Evolutionary conservation across 2,888 invertebrate genomes (phyloP), one percentile per base, ranked within the genome.

Genomic region (Sepiola atlantica): DNA sequence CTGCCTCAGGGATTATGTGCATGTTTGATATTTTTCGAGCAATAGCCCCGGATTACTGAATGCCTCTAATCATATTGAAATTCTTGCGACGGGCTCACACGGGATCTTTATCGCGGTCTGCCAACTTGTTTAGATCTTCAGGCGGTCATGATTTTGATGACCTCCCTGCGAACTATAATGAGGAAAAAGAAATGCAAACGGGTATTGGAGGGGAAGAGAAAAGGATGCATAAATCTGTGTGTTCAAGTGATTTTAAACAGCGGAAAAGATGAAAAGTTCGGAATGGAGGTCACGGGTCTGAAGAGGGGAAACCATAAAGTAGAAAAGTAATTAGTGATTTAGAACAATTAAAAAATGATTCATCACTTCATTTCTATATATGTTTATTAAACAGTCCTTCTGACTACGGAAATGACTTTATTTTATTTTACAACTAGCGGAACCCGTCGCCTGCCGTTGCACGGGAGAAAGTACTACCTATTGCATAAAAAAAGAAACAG

Each of bases 51-150:
- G 77, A 77, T 77, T 77, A 77, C n/a, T 77, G 32, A 77, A 77
- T n/a, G n/a, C 77, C 77, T 77, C 77, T 77, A 77, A 77, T 77
- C 77, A n/a, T 32, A 77, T 77, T 77, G 77, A 77, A 77, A 77
- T 77, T 77, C 77, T 10, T 77, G 32, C n/a, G 14, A 32, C 12
- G 32, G 77, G 10, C n/a, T 77, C n/a, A 77, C n/a, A n/a, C n/a
- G n/a, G 32, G 77, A 77, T 77, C 77, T 77, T 77, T 77, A 77
- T 77, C 77, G n/a, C 6, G 16, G 16, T 77, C n/a, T 77, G 32
- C 77, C 77, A 77, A 77, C 77, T n/a, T 32, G 77, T 77, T 77
- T n/a, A 32, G 77, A 77, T 77, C 20, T 24, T 57, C 77, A 16
- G n/a, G n/a, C n/a, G 77, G 77, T 32, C 77, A 77, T 77, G 1